These are phyloP conservation scores for Pachycephala philippinensis DNA, from an alignment of 2,113 vertebrate species.

Conservation along the genomic window DNA sequence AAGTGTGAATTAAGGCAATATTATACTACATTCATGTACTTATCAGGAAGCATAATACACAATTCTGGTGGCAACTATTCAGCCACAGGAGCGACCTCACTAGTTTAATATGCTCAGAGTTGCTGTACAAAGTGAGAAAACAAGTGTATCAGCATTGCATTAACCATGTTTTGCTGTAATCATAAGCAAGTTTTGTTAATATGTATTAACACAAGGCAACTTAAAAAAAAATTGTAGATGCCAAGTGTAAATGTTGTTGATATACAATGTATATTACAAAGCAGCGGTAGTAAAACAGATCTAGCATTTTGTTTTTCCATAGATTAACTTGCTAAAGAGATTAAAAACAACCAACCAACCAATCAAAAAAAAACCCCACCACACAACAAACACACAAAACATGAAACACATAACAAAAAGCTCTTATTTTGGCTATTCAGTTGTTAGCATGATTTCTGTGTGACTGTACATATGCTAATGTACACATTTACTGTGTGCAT, in stretches of 20 bases:
- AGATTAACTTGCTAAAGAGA: background rate
- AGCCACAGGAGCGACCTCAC: background rate
- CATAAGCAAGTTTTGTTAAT: background rate
- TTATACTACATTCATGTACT: background rate
- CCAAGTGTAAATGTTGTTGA: background rate
- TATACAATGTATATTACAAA: background rate
- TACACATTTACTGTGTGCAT: background rate
- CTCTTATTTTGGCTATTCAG: background rate
- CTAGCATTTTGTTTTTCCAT: background rate
- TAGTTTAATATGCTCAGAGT: slow-evolving; percentile 16
- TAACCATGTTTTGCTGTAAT: slow-evolving; percentile 7
- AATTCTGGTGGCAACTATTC: background rate
- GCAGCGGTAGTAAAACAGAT: background rate
- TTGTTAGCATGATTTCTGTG: background rate
- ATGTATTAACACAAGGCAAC: background rate
- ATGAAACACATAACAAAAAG: background rate
- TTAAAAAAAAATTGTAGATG: background rate
- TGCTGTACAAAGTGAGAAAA: slow-evolving; percentile 44
- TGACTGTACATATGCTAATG: background rate
- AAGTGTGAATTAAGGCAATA: background rate
- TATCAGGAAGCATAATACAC: background rate
- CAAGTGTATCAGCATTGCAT: background rate
- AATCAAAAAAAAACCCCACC: background rate
- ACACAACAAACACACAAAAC: background rate
- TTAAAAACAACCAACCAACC: background rate